Evolutionary conservation across 2,888 invertebrate species (phyloP).

Genomic region (Mechanitis mazaeus): DNA sequence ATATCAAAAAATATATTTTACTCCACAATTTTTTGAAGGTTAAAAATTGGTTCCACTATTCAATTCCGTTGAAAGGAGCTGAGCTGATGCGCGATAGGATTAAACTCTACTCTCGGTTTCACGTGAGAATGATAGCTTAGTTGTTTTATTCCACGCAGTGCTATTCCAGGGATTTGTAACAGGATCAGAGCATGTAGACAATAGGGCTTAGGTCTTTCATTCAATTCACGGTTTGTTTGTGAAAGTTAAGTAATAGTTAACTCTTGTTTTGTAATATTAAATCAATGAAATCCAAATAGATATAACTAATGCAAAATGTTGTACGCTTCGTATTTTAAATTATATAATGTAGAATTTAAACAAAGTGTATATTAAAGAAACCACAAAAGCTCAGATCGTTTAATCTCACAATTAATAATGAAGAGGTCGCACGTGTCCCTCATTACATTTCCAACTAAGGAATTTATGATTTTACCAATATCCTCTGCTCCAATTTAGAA

Average conservation of each 20-base stretch:
- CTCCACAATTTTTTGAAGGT: too few species aligned
- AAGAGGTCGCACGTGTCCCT: conserved; percentile 32
- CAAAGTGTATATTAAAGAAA: background rate
- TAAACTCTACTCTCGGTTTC: conserved; percentile 8
- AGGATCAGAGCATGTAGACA: conserved; percentile 2
- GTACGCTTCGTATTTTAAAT: background rate
- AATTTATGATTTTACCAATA: conserved; percentile 21
- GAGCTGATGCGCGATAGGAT: conserved; percentile 9
- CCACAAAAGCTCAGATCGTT: conserved; percentile 20
- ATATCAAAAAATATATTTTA: too few species aligned
- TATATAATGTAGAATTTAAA: background rate
- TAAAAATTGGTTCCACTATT: too few species aligned
- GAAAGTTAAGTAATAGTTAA: too few species aligned
- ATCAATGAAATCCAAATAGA: too few species aligned
- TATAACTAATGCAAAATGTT: too few species aligned
- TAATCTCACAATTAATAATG: conserved; percentile 34
- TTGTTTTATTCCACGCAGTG: background rate
- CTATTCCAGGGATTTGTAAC: conserved; percentile 3
- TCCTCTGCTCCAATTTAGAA: background rate
- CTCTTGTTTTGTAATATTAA: too few species aligned
- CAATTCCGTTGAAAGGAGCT: conserved; percentile 5
- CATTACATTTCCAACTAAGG: conserved; percentile 17
- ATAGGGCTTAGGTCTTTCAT: background rate
- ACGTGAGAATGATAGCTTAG: conserved; percentile 2
- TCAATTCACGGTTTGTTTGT: background rate